Evolutionary conservation across 2,888 invertebrate species (phyloP).

Genomic region (Gerris lacustris): DNA sequence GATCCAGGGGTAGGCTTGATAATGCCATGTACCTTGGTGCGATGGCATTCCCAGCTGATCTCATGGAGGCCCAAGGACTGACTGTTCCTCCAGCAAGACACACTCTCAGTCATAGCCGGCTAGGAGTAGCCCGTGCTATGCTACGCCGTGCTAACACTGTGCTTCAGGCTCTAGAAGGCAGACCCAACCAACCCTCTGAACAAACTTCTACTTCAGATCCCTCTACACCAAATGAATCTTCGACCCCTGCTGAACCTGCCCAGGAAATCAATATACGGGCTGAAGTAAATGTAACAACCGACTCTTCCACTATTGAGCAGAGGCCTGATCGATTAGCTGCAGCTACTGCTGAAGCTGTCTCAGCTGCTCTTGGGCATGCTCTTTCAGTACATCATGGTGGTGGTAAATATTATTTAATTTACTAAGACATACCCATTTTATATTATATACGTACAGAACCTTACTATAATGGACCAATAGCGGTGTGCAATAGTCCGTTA

Average conservation of each 20-base stretch:
- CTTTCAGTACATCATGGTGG: neutral
- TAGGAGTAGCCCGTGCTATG: conserved; percentile 42
- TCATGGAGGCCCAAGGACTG: conserved; percentile 31
- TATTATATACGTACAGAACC: no score
- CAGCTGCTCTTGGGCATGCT: conserved; percentile 14
- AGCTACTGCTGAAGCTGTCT: conserved; percentile 23
- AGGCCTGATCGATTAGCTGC: neutral
- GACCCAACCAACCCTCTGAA: neutral
- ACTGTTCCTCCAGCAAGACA: conserved; percentile 42
- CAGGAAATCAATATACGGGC: neutral
- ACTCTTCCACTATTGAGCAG: neutral
- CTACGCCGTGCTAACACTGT: conserved; percentile 39
- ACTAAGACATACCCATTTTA: neutral
- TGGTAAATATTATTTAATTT: conserved; percentile 6
- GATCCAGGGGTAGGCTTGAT: conserved; percentile 29
- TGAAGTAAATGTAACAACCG: neutral
- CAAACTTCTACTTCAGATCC: neutral
- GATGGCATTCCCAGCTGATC: conserved; percentile 44
- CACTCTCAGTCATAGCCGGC: conserved; percentile 42
- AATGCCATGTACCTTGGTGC: conserved; percentile 48
- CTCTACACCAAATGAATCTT: neutral
- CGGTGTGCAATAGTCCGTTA: no score
- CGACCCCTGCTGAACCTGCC: conserved; percentile 6
- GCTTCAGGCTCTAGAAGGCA: conserved; percentile 39
- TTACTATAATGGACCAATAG: no score